Evolutionary conservation across 92 coral and sea anemone genomes (phyloP), one percentile per base, ranked within the genome.

Genomic region (Bergia sp.): DNA sequence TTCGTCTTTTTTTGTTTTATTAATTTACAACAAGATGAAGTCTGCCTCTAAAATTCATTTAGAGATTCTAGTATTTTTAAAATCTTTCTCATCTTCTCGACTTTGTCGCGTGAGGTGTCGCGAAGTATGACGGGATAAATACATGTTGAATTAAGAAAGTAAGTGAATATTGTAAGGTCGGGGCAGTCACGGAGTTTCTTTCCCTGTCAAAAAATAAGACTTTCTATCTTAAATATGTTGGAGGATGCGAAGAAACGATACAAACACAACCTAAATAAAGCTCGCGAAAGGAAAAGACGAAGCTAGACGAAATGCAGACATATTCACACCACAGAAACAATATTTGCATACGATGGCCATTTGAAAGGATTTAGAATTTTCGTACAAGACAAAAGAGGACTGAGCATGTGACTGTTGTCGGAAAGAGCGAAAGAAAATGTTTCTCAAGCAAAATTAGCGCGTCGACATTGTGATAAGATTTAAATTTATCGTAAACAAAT

Each of bases 381-480:
- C 79, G 1, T 47, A 43, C 87, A 69, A 76, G 13, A 76, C 21
- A 3, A 2, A 20, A 20, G 36, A 7, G 11, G 77, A 29, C 29
- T 29, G 75, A 71, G 64, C 73, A 71, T 74, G 75, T 84, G 87
- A 67, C 78, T 67, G 79, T 9, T 76, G 18, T n/a, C 79, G 79
- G 79, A 75, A 7, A 16, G 21, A 75, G 37, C 79, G 79, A 41
- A 75, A 41, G 23, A 39, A 36, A 37, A 73, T 5, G 18, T 73
- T 7, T 73, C 77, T 15, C 77, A 10, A 13, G 21, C 4, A 20
- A 11, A 37, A 2, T 73, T 16, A 73, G 18, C 40, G 47, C 79
- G 36, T 16, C 20, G 45, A 12, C 45, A 12, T 37, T 41, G 53
- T 44, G 23, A 15, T 39, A n/a, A 38, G 45, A 20, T 76, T 76